Evolutionary conservation across 1,140 invertebrate genomes (phyloP).

Genomic region (Aculops lycopersici): DNA sequence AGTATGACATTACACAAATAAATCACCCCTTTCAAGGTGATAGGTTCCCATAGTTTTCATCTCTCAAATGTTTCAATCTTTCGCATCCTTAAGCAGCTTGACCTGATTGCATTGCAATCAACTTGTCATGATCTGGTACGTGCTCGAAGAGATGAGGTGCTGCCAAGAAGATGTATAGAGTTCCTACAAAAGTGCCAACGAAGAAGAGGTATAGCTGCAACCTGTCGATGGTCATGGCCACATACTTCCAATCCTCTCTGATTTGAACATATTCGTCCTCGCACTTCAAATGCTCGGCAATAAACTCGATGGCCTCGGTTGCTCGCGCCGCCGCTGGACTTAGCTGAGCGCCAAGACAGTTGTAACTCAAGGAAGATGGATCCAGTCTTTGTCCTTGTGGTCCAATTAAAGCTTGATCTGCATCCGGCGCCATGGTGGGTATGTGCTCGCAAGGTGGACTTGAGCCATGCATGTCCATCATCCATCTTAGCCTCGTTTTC

Average conservation of each 20-base stretch:
- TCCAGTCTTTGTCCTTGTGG: neutral
- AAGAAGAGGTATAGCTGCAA: conserved; percentile 89
- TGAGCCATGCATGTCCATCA: conserved; percentile 59
- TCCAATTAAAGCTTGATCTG: neutral
- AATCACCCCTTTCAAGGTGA: no score
- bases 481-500: conserved; percentile 64
- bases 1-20: no score
- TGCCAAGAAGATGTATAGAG: conserved; percentile 85
- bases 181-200: conserved; percentile 61
- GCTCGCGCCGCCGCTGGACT: conserved; percentile 60
- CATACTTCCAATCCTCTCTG: conserved; percentile 96
- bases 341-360: conserved; percentile 17
- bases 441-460: neutral
- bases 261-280: conserved; percentile 29
- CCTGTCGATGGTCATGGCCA: conserved; percentile 94
- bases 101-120: conserved; percentile 84
- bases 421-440: conserved; percentile 2
- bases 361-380: neutral
- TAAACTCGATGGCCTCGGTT: conserved; percentile 85
- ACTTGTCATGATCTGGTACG: conserved; percentile 80
- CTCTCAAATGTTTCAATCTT: no score
- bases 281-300: conserved; percentile 45
- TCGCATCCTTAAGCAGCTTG: no score
- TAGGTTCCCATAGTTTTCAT: no score
- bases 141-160: conserved; percentile 97